Percentiles rank a stretch among this genome's conserved stretches.
These are phyloP conservation scores for Nephrotoma guestfalica DNA, from an alignment of 2,888 invertebrate species.

Conservation along the genomic window DNA sequence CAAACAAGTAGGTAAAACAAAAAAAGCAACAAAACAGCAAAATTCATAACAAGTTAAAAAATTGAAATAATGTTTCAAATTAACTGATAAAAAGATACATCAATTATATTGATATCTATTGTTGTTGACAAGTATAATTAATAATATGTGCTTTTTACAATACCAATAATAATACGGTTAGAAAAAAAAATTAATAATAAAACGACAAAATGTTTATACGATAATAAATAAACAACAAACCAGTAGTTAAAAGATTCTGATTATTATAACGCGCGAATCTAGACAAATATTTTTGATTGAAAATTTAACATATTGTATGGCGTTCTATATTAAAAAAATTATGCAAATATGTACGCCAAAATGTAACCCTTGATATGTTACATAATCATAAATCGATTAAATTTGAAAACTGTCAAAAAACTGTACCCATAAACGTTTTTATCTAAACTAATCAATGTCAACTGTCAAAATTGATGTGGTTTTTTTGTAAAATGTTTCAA, in stretches of 20 bases:
- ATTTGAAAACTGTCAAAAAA: background rate
- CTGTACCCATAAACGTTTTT: background rate
- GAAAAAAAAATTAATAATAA: background rate
- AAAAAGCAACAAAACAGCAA: background rate
- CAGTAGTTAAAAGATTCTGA: background rate
- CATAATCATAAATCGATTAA: background rate
- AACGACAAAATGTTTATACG: background rate
- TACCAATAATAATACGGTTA: background rate
- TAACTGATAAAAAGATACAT: conserved; percentile 1
- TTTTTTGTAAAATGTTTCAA: background rate
- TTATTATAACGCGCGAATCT: background rate
- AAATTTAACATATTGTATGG: background rate
- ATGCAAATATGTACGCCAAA: background rate
- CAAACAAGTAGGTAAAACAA: background rate
- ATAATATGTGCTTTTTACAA: background rate
- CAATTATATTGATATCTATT: conserved; percentile 1
- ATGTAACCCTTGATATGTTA: background rate
- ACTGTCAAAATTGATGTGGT: background rate
- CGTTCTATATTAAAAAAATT: background rate
- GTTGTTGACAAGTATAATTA: conserved; percentile 1
- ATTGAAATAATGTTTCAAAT: background rate
- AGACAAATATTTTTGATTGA: background rate
- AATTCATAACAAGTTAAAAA: background rate
- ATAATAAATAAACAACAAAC: background rate
- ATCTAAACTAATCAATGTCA: background rate